Conservation (phyloP, 1,140 invertebrate species). For the Leptopilina clavipes region DNA sequence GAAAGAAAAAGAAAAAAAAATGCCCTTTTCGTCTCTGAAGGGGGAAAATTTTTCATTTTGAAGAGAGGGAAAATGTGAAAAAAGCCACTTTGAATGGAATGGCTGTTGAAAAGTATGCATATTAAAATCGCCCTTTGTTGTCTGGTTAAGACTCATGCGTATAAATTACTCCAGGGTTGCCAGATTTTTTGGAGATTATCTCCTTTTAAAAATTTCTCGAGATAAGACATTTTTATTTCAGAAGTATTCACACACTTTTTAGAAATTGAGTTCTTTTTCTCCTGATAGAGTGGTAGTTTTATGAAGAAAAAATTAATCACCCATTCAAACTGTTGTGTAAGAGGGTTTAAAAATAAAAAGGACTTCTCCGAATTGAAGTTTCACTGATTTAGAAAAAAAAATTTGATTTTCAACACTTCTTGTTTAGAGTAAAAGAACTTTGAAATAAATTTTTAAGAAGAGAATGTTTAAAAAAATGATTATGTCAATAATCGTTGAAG, state of each 20-base stretch:
- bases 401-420: not conserved
- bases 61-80: slow-evolving; percentile 32
- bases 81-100: slow-evolving; percentile 50
- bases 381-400: not conserved
- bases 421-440: not conserved
- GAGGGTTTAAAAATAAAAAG: not conserved
- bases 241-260: too few relatives aligned
- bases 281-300: too few relatives aligned
- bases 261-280: too few relatives aligned
- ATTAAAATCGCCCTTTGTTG: slow-evolving; percentile 35
- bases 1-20: not conserved
- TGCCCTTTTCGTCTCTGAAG: slow-evolving; percentile 37
- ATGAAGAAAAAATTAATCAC: not conserved
- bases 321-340: too few relatives aligned
- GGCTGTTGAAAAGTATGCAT: slow-evolving; percentile 50
- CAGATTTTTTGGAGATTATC: slow-evolving; percentile 17
- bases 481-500: too few relatives aligned
- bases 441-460: too few relatives aligned
- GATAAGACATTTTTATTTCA: not conserved
- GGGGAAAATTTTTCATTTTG: slow-evolving; percentile 52
- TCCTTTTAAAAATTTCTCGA: not conserved
- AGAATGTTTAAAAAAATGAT: too few relatives aligned
- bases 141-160: slow-evolving; percentile 21
- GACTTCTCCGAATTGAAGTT: not conserved
- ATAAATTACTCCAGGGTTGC: not conserved